phyloP scores from a whole-genome alignment of 2,888 invertebrate species.

The Drosophila cognata region DNA sequence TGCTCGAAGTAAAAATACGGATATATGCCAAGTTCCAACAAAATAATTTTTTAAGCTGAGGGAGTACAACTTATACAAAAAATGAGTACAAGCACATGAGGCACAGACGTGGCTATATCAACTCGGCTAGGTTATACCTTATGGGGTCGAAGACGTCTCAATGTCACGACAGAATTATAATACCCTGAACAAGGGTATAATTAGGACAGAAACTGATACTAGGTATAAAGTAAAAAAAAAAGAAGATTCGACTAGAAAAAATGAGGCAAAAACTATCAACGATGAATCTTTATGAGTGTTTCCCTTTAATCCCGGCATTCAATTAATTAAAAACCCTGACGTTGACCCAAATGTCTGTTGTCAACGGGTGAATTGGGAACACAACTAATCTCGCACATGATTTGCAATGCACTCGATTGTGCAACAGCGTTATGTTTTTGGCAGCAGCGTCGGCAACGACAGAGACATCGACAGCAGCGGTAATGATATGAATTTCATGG shows the following conservation, averaged over 20 bases:
- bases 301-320: constrained; percentile 1
- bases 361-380: constrained; percentile 24
- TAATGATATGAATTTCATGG: constrained; percentile 56
- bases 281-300: constrained; percentile 21
- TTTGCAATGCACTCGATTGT: constrained; percentile 12
- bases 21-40: background rate
- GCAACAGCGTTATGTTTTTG: constrained; percentile 20
- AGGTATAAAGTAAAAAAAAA: background rate
- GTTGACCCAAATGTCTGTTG: constrained; percentile 47
- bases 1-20: background rate
- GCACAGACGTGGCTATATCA: background rate
- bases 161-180: background rate
- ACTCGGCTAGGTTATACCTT: background rate
- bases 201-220: background rate
- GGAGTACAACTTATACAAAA: background rate
- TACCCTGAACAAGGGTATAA: background rate
- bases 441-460: constrained; percentile 7
- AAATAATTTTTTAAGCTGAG: background rate
- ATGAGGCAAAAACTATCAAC: constrained; percentile 1
- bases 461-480: constrained; percentile 8
- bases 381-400: constrained; percentile 20
- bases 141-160: background rate
- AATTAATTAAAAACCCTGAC: constrained; percentile 37
- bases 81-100: background rate
- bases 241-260: background rate